Conservation (phyloP, 1,140 invertebrate species). For the Drosophila orena region DNA sequence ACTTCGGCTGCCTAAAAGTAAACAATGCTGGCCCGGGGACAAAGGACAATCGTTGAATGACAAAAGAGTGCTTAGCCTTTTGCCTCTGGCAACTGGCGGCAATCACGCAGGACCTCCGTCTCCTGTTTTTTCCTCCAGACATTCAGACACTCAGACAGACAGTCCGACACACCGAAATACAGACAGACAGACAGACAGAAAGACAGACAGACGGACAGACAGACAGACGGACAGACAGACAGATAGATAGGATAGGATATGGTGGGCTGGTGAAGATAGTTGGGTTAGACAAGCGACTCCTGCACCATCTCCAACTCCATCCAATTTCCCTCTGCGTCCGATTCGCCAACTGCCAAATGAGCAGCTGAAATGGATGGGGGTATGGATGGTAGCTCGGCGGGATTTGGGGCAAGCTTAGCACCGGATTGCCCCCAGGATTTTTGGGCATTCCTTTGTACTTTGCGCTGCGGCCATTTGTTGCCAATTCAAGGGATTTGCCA, state of each 20-base stretch:
- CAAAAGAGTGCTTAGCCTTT: conserved; percentile 79
- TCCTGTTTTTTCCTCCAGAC: conserved; percentile 9
- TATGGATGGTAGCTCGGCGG: conserved; percentile 1
- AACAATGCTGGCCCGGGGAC: conserved; percentile 64
- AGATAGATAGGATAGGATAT: conserved; percentile 23
- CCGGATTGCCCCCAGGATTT: conserved; percentile 58
- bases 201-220: conserved; percentile 7
- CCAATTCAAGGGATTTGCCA: conserved; percentile 64
- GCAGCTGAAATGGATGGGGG: conserved; percentile 27
- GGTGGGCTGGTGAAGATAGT: conserved; percentile 39
- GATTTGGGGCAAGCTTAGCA: conserved; percentile 59
- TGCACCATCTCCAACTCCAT: neutral
- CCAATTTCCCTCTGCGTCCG: too few species aligned
- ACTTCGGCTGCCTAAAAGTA: conserved; percentile 46
- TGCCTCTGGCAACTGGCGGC: conserved; percentile 73
- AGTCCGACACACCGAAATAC: neutral
- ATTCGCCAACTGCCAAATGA: conserved; percentile 32
- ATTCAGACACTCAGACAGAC: conserved; percentile 9
- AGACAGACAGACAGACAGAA: conserved; percentile 1
- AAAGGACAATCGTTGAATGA: conserved; percentile 80
- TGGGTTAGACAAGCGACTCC: conserved; percentile 29
- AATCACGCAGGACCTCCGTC: conserved; percentile 65
- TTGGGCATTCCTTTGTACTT: conserved; percentile 36
- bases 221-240: conserved; percentile 7
- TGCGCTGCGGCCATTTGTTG: conserved; percentile 45